A percentile compares a stretch with the other conserved stretches of the same genome.
These are phyloP conservation scores for Epinephelus fuscoguttatus DNA, from an alignment of 2,113 vertebrate species.

Conservation along the genomic window DNA sequence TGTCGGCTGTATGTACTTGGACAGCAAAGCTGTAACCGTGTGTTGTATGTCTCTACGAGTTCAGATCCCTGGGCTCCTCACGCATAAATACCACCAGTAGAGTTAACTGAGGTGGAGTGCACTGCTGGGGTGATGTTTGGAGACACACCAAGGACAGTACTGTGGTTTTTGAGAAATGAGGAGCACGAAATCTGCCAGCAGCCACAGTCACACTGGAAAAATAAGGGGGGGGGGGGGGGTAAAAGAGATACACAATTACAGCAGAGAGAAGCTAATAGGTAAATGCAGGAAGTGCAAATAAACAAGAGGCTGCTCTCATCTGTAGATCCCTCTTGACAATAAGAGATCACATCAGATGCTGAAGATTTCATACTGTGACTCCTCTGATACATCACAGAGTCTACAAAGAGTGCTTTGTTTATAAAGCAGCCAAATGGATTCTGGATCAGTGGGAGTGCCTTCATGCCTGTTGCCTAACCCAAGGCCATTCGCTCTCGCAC, in stretches of 20 bases:
- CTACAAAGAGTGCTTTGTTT: constrained; percentile 37
- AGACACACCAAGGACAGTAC: constrained; percentile 10
- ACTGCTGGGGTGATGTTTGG: constrained; percentile 4
- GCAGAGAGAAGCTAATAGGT: not conserved
- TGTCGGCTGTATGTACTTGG: constrained; percentile 5
- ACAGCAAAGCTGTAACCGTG: constrained; percentile 21
- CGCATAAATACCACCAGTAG: constrained; percentile 20
- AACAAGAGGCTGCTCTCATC: not conserved
- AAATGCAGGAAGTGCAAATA: constrained; percentile 8
- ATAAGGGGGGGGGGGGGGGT: not conserved
- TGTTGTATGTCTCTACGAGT: not conserved
- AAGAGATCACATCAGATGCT: constrained; percentile 2
- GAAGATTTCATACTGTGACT: not conserved
- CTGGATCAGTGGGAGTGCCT: constrained; percentile 20
- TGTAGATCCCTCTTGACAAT: constrained; percentile 13
- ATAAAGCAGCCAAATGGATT: constrained; percentile 25
- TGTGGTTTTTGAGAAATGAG: not conserved
- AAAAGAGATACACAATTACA: not conserved
- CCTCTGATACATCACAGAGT: constrained; percentile 16
- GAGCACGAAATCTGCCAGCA: not conserved
- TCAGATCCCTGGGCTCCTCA: constrained; percentile 14
- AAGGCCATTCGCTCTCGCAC: constrained; percentile 9
- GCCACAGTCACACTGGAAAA: not conserved
- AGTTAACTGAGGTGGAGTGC: constrained; percentile 13
- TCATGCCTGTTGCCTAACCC: constrained; percentile 11